A percentile compares a stretch with the other conserved stretches of the same genome.
phyloP scores from a whole-genome alignment of 2,888 invertebrate genomes.

The Machimus rusticus region DNA sequence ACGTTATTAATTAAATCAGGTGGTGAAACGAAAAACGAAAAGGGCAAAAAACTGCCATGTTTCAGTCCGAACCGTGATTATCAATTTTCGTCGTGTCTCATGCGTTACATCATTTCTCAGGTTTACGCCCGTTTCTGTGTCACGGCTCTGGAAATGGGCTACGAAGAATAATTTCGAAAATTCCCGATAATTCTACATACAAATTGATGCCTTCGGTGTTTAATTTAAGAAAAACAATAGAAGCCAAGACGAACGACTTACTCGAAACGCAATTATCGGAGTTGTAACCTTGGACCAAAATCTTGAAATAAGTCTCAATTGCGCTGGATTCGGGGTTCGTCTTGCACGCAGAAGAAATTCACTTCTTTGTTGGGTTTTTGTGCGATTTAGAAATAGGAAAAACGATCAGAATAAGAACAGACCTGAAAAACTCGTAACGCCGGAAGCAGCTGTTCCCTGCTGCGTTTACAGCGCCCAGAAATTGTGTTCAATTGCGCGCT shows the following conservation, averaged over 20 bases:
- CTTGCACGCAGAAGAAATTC: background rate
- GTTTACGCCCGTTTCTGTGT: constrained; percentile 7
- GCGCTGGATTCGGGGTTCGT: background rate
- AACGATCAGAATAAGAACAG: background rate
- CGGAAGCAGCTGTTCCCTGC: constrained; percentile 5
- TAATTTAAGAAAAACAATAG: background rate
- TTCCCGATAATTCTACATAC: background rate
- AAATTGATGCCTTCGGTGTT: background rate
- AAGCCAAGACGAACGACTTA: background rate
- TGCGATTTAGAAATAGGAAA: background rate
- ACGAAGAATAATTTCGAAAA: background rate
- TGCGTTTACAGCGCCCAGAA: background rate
- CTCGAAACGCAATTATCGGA: background rate
- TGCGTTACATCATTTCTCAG: constrained; percentile 8
- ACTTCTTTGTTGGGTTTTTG: background rate
- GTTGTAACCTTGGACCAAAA: background rate
- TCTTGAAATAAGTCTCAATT: background rate
- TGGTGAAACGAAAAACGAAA: background rate
- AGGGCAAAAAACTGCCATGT: background rate
- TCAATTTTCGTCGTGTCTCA: constrained; percentile 11
- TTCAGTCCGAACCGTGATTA: background rate
- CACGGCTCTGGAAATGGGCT: background rate
- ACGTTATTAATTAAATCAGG: constrained; percentile 5
- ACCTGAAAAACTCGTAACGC: background rate
- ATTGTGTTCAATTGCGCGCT: background rate